Percentiles rank a stretch among this genome's conserved stretches.
Conservation (phyloP, 2,113 vertebrate genomes). For the Sorex araneus region DNA sequence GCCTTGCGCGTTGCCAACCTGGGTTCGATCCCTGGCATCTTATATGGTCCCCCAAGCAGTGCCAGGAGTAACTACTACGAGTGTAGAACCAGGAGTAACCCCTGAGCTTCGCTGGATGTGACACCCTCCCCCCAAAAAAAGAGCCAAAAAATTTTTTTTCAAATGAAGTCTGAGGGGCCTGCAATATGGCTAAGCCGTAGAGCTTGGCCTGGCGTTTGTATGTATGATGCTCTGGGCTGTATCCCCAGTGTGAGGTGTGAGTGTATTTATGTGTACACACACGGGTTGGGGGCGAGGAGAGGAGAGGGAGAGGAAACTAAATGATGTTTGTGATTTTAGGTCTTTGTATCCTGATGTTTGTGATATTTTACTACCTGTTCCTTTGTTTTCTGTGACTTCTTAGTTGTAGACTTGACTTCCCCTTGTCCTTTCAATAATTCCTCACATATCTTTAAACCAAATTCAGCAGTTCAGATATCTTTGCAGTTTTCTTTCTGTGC, state of each 20-base stretch:
- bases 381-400: background rate
- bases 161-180: too few relatives aligned
- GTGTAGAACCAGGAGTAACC: too few relatives aligned
- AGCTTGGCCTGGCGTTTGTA: background rate
- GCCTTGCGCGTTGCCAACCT: too few relatives aligned
- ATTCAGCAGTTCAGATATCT: background rate
- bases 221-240: background rate
- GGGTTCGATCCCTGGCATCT: too few relatives aligned
- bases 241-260: background rate
- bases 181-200: too few relatives aligned
- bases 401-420: background rate
- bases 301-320: background rate
- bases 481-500: conserved; percentile 40
- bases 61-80: too few relatives aligned
- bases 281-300: background rate
- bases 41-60: too few relatives aligned
- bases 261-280: background rate
- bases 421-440: background rate
- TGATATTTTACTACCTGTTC: background rate
- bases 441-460: background rate
- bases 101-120: too few relatives aligned
- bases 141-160: too few relatives aligned
- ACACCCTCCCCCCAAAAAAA: too few relatives aligned
- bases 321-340: background rate
- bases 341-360: background rate